Percentiles rank a stretch among this genome's conserved stretches.
These are phyloP conservation scores for Castor canadensis DNA, from an alignment of 2,113 vertebrate species.

Conservation along the genomic window DNA sequence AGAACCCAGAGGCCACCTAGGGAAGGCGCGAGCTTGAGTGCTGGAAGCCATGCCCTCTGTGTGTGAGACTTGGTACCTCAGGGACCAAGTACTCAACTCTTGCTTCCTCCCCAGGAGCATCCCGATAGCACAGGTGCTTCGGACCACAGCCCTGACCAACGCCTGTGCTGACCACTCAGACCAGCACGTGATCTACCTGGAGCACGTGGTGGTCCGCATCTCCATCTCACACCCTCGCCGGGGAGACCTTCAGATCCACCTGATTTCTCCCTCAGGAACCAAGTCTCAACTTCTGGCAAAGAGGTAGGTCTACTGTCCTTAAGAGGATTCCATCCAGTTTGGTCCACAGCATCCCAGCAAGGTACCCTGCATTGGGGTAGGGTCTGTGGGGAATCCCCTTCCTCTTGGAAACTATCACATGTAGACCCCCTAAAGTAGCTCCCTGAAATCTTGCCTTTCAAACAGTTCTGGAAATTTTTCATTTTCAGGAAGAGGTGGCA, in stretches of 20 bases:
- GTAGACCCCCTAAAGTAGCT: not conserved
- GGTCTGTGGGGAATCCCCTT: not conserved
- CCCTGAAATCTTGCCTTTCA: not conserved
- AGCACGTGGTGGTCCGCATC: slow-evolving; percentile 91
- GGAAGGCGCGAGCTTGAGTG: not conserved
- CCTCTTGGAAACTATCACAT: not conserved
- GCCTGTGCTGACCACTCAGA: slow-evolving; percentile 87
- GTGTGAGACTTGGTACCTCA: accelerated
- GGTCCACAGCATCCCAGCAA: not conserved
- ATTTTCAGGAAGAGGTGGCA: not conserved
- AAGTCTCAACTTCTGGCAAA: slow-evolving; percentile 91
- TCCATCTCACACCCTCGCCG: slow-evolving; percentile 90
- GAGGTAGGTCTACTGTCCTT: slow-evolving; percentile 83
- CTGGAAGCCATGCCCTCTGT: accelerated
- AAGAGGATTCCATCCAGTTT: not conserved
- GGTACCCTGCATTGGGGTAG: not conserved
- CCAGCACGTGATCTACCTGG: slow-evolving; percentile 89
- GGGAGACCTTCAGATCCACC: slow-evolving; percentile 93
- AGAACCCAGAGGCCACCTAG: not conserved
- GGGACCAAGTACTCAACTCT: not conserved
- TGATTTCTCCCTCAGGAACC: slow-evolving; percentile 91
- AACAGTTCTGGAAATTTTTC: not conserved
- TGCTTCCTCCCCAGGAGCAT: slow-evolving; percentile 85
- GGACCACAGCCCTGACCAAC: slow-evolving; percentile 83
- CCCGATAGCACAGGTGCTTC: slow-evolving; percentile 87